phyloP scores from a whole-genome alignment of 2,113 vertebrate species.

The Aldabrachelys gigantea region DNA sequence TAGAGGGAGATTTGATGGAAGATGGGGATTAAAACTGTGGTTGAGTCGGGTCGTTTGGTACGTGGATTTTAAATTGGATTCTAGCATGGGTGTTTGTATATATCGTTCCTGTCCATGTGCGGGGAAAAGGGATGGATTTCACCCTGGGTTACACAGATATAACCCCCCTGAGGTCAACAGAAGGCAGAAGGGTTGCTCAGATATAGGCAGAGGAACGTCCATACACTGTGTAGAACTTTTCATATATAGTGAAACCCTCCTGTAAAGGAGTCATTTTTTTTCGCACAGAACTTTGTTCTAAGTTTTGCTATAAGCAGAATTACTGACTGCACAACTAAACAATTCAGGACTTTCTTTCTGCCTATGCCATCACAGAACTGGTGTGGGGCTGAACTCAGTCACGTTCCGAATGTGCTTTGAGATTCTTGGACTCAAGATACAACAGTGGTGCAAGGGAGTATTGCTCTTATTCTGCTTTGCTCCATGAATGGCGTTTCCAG shows the following conservation, averaged over 20 bases:
- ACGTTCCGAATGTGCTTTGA: background rate
- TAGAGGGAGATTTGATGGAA: background rate
- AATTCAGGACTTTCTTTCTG: background rate
- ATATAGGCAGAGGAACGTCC: background rate
- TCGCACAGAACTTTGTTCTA: background rate
- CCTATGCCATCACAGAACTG: background rate
- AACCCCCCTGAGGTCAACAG: background rate
- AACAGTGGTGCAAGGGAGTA: background rate
- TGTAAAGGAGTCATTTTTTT: background rate
- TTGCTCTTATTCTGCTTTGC: background rate
- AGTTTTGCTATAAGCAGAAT: rapidly evolving
- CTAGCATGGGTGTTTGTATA: background rate
- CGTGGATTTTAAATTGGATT: background rate
- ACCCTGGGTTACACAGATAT: background rate
- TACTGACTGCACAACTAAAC: background rate
- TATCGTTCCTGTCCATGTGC: background rate
- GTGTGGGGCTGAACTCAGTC: background rate
- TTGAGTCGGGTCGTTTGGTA: background rate
- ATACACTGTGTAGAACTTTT: background rate
- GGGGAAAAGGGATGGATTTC: background rate
- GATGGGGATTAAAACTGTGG: background rate
- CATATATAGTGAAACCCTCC: background rate
- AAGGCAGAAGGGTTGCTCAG: background rate
- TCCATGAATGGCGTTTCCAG: background rate
- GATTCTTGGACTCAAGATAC: background rate